Conservation (phyloP, 2,113 vertebrate genomes). For the Psittacara wagleri region DNA sequence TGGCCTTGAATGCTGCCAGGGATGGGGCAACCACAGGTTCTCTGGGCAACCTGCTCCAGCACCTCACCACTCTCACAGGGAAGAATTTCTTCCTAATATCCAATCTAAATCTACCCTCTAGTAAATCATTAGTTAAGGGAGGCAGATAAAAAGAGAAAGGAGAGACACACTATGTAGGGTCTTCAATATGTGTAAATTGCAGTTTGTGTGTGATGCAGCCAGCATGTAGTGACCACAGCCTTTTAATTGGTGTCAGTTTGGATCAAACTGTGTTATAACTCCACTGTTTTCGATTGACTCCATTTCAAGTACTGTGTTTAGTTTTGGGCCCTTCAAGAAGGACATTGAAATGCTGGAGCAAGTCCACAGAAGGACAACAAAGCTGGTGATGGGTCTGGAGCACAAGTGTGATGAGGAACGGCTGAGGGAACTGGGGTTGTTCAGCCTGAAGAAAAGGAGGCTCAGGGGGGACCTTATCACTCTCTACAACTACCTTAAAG, state of each 20-base stretch:
- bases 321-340: rapidly evolving
- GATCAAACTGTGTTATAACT: background rate
- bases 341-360: rapidly evolving
- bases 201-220: background rate
- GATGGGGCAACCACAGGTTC: background rate
- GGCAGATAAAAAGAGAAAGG: background rate
- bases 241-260: background rate
- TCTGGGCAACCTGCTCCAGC: background rate
- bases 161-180: background rate
- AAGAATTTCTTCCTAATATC: background rate
- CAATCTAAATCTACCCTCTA: background rate
- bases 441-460: background rate
- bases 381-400: background rate
- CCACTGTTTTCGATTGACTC: background rate
- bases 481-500: background rate
- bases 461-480: background rate
- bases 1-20: background rate
- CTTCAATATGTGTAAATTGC: background rate
- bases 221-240: background rate
- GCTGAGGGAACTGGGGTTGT: background rate
- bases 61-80: background rate
- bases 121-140: background rate
- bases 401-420: rapidly evolving
- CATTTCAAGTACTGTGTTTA: background rate
- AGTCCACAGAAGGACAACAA: rapidly evolving